phyloP scores from a whole-genome alignment of 2,888 invertebrate genomes.

The Acrobeloides nanus region DNA sequence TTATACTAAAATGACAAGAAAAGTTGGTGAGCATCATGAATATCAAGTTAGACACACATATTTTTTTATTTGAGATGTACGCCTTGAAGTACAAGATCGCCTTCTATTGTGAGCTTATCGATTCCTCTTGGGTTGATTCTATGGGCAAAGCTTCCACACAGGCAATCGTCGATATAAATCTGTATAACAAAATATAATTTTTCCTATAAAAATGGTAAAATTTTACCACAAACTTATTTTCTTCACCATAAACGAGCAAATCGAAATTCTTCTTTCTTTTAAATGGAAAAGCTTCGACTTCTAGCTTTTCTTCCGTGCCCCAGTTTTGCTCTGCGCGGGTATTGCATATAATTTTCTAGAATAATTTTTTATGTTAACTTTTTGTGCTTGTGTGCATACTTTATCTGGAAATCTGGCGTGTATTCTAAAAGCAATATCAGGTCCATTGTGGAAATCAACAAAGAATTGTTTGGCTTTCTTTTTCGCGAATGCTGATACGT shows the following conservation, averaged over 20 bases:
- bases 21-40: too few species aligned
- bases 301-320: slow-evolving; percentile 30
- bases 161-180: slow-evolving; percentile 45
- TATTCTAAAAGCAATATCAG: slow-evolving; percentile 44
- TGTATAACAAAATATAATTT: slow-evolving; percentile 9
- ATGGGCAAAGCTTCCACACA: slow-evolving; percentile 42
- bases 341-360: slow-evolving; percentile 41
- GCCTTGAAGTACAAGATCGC: slow-evolving; percentile 48
- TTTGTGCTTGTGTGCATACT: slow-evolving; percentile 9
- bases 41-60: too few species aligned
- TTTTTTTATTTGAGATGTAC: slow-evolving; percentile 9
- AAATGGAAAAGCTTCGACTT: slow-evolving; percentile 29
- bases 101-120: slow-evolving; percentile 40
- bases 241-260: slow-evolving; percentile 42
- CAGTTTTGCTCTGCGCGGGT: slow-evolving; percentile 25
- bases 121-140: slow-evolving; percentile 27
- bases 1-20: too few species aligned
- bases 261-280: slow-evolving; percentile 43
- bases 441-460: slow-evolving; percentile 41
- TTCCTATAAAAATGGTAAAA: background rate
- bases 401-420: slow-evolving; percentile 37
- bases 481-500: slow-evolving; percentile 29
- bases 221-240: slow-evolving; percentile 34
- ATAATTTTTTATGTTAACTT: slow-evolving; percentile 5
- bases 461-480: slow-evolving; percentile 43